Evolutionary conservation across 2,113 vertebrate species (phyloP).

Genomic region (Zosterops lateralis): DNA sequence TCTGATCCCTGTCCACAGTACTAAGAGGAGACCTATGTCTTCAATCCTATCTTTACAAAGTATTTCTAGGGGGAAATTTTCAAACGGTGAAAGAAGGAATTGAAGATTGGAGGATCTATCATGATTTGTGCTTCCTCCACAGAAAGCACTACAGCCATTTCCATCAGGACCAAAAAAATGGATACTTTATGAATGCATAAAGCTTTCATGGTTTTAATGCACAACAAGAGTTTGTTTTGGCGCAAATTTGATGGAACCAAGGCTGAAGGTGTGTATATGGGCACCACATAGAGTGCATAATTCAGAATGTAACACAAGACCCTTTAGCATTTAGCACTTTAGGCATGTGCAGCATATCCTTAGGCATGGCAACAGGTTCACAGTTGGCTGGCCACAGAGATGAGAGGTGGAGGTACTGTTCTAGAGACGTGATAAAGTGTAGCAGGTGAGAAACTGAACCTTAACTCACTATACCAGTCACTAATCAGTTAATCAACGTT

Average conservation of each 20-base stretch:
- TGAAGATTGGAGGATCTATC: not conserved
- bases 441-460: not conserved
- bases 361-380: not conserved
- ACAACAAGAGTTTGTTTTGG: not conserved
- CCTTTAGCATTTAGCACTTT: not conserved
- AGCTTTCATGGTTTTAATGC: not conserved
- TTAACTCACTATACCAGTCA: not conserved
- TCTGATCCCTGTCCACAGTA: not conserved
- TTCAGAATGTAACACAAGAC: not conserved
- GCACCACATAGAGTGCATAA: not conserved
- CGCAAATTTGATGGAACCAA: not conserved
- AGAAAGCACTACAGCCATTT: not conserved
- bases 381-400: not conserved
- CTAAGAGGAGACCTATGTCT: not conserved
- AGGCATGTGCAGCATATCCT: accelerated
- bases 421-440: not conserved
- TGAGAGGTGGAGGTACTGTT: not conserved
- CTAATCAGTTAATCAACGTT: not conserved
- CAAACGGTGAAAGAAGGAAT: not conserved
- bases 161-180: not conserved
- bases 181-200: not conserved
- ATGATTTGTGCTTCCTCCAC: not conserved
- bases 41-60: not conserved
- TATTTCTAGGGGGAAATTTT: not conserved
- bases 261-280: not conserved